These are phyloP conservation scores for Eulemur macaco DNA, from an alignment of 2,113 vertebrate species.

Conservation along the genomic window DNA sequence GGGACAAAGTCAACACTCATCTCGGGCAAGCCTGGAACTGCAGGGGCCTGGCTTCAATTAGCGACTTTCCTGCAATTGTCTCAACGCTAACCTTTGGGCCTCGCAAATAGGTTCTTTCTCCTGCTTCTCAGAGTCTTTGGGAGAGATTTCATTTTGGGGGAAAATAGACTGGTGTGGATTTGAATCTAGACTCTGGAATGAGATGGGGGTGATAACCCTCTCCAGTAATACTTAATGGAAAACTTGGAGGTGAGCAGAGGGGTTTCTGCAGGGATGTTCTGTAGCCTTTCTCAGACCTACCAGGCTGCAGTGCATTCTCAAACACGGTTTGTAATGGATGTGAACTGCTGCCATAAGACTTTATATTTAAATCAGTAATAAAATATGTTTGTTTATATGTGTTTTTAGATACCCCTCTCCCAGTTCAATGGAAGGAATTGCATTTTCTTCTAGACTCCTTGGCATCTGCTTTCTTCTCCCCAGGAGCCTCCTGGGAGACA, in stretches of 20 bases:
- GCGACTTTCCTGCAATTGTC: not conserved
- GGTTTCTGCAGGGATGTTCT: not conserved
- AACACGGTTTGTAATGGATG: not conserved
- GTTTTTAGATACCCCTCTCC: not conserved
- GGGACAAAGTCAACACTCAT: not conserved
- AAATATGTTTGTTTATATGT: not conserved
- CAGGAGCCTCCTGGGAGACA: not conserved
- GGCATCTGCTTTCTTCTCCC: not conserved
- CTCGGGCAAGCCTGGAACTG: not conserved
- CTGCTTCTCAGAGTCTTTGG: not conserved
- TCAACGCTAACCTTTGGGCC: not conserved
- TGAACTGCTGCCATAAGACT: not conserved
- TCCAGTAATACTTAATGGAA: fast-evolving
- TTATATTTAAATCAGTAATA: not conserved
- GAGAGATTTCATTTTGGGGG: not conserved
- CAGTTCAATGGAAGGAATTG: not conserved
- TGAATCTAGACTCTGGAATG: not conserved
- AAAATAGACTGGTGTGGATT: not conserved
- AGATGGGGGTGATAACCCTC: too few relatives aligned
- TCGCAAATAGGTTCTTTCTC: not conserved
- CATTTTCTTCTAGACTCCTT: not conserved
- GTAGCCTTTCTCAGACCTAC: not conserved
- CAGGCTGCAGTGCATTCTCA: not conserved
- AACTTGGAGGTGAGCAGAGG: not conserved
- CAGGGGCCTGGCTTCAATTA: not conserved